Conservation (phyloP, 2,888 invertebrate species). For the Digitonthophagus gazella region DNA sequence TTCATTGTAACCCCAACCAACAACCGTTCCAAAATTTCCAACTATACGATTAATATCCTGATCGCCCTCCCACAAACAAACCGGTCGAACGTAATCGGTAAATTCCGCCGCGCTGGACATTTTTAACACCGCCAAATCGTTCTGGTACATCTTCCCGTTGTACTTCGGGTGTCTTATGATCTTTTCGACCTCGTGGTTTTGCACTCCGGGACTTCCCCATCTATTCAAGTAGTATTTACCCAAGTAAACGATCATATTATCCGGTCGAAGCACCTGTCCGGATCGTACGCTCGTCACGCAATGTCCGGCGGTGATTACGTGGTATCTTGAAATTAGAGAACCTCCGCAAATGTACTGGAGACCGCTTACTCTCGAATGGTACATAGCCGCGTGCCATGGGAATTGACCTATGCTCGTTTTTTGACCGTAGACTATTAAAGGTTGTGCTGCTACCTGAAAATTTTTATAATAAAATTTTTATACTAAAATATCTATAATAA, state of each 20-base stretch:
- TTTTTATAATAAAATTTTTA: too few species aligned
- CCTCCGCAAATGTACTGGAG: conserved; percentile 47
- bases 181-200: conserved; percentile 43
- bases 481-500: too few species aligned
- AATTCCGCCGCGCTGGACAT: conserved; percentile 39
- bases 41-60: conserved; percentile 36
- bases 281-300: conserved; percentile 44
- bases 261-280: conserved; percentile 41
- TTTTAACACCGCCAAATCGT: conserved; percentile 47
- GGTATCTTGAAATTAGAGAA: conserved; percentile 40
- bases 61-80: conserved; percentile 44
- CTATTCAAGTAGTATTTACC: conserved; percentile 47
- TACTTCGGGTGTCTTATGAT: conserved; percentile 45
- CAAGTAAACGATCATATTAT: conserved; percentile 45
- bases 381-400: conserved; percentile 69
- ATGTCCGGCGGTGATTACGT: conserved; percentile 47
- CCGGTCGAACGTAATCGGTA: conserved; percentile 46
- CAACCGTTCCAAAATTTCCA: conserved; percentile 41
- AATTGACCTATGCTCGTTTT: conserved; percentile 62
- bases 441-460: conserved; percentile 48
- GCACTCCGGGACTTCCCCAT: conserved; percentile 47
- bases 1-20: conserved; percentile 59
- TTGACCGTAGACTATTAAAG: conserved; percentile 60
- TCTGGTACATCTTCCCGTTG: conserved; percentile 40
- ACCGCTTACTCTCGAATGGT: conserved; percentile 52